Evolutionary conservation across 2,113 vertebrate genomes (phyloP).

Genomic region (Scytalopus superciliaris): DNA sequence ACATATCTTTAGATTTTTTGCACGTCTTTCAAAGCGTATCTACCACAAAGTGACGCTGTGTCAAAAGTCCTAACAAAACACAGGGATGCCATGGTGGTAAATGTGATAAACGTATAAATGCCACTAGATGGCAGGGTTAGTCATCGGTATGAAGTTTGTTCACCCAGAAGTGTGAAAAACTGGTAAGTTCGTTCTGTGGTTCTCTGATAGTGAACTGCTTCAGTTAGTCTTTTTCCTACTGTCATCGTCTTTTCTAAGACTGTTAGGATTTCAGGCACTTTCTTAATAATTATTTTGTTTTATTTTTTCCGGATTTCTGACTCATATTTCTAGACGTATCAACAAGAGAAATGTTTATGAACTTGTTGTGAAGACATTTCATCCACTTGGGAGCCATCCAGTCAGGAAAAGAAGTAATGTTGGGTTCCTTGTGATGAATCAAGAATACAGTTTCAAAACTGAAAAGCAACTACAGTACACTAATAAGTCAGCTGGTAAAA

Average conservation of each 20-base stretch:
- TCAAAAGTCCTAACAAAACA: not conserved
- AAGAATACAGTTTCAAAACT: not conserved
- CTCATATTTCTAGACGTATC: not conserved
- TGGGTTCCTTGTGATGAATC: not conserved
- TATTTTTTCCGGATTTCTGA: not conserved
- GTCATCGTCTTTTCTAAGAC: not conserved
- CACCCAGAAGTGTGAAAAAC: not conserved
- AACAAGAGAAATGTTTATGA: not conserved
- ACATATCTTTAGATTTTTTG: not conserved
- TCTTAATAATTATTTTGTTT: not conserved
- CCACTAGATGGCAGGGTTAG: slow-evolving; percentile 49
- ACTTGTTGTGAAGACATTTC: not conserved
- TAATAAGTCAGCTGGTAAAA: not conserved
- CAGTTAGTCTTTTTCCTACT: not conserved
- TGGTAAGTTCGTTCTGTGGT: not conserved
- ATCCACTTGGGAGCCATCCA: not conserved
- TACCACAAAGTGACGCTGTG: not conserved
- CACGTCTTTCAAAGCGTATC: accelerated
- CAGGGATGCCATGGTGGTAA: accelerated
- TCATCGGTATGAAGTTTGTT: not conserved
- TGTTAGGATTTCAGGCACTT: not conserved
- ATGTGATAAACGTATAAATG: not conserved
- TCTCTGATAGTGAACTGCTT: not conserved
- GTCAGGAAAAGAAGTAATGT: not conserved
- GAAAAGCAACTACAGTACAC: not conserved